Base-by-base conservation (phyloP, 2,113 vertebrate genomes). In the Lycaon pictus region DNA sequence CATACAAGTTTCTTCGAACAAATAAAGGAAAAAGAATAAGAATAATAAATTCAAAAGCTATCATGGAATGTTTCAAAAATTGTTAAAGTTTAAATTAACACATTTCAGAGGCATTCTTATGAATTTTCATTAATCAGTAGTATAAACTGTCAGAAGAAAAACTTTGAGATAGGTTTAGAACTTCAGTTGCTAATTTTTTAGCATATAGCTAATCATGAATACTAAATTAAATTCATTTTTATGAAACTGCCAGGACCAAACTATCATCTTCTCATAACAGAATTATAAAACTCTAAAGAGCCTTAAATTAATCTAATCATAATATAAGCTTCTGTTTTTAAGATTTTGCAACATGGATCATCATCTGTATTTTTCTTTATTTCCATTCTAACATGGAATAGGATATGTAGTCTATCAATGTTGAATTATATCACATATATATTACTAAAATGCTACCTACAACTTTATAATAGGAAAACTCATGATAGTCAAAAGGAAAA, bases 211-310 rank as follows among this genome's bases (percentile, higher is more conserved):
- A 86, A 53, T 62, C 77, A 62, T 79, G 20, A 86, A 86, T 43
- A 48, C 12, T 76, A 92, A 56, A 93, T 88, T 84, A 37, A 91
- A 76, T 93, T 48, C 7, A 90, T 20, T 51, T 72, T 81, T 83
- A 65, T 37, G 84, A 23, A 56, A 71, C 37, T 11, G 0, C 3
- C 84, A 86, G n/a, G 8, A 77, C 20, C 6, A 92, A 63, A 25
- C 2, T 65, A 79, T 3, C 9, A 55, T 2, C 76, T 89, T 65
- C 43, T 85, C 32, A 62, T 37, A 77, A 62, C 5, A 51, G 16
- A 85, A 88, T 60, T 62, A 96, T 43, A 55, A 53, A 96, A 65
- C 43, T 82, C 56, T 77, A 11, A 84, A 16, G 20, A 91, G 3
- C 0, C 74, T 92, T 37, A 65, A 74, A 56, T 74, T 82, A 94